A percentile compares a stretch with the other conserved stretches of the same genome.
These are phyloP conservation scores for Calliphora vomitoria DNA, from an alignment of 2,888 invertebrate genomes.

Conservation along the genomic window DNA sequence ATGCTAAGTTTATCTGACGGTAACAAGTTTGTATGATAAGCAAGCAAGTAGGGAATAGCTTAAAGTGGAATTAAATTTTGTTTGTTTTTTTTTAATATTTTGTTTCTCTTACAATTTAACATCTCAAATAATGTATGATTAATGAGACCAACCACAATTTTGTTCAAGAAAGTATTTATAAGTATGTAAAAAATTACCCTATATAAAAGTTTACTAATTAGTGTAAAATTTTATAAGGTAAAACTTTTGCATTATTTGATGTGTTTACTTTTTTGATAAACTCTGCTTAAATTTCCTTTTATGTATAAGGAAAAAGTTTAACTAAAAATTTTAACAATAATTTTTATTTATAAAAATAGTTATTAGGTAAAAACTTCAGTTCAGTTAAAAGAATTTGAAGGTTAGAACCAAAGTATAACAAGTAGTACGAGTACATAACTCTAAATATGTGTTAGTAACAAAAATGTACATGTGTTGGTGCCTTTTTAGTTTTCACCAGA, in stretches of 20 bases:
- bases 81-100: not conserved
- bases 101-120: not conserved
- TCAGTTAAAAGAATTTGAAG: too few relatives aligned
- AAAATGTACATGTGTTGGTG: too few relatives aligned
- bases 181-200: not conserved
- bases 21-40: not conserved
- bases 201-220: constrained; percentile 11
- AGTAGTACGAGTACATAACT: too few relatives aligned
- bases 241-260: not conserved
- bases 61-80: too few relatives aligned
- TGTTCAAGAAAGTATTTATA: not conserved
- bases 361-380: too few relatives aligned
- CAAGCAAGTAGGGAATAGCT: not conserved
- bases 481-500: too few relatives aligned
- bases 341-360: too few relatives aligned
- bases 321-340: too few relatives aligned
- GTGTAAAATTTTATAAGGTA: not conserved
- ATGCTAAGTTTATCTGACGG: not conserved
- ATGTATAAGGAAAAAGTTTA: not conserved
- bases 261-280: not conserved
- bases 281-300: not conserved
- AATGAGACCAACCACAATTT: not conserved
- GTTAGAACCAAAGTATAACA: too few relatives aligned
- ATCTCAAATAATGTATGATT: not conserved
- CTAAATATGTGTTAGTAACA: too few relatives aligned